Percentiles rank a stretch among this genome's conserved stretches.
Evolutionary conservation across 2,113 vertebrate genomes (phyloP).

Genomic region (Myiopsitta monachus): DNA sequence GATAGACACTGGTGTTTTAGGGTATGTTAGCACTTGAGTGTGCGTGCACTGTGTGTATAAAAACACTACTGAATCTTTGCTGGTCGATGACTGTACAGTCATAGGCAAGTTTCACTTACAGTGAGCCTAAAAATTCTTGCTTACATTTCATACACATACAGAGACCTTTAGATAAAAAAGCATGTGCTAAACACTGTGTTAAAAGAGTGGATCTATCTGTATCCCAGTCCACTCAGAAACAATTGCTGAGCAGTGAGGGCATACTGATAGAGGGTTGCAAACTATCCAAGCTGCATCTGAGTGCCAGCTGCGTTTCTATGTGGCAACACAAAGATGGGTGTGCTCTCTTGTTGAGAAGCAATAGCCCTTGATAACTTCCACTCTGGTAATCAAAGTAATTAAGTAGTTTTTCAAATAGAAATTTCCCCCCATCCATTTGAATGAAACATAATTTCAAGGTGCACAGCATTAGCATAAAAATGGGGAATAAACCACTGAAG

Average conservation of each 20-base stretch:
- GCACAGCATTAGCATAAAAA: neutral
- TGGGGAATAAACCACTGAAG: neutral
- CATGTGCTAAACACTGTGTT: neutral
- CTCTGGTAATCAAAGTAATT: neutral
- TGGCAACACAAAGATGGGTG: neutral
- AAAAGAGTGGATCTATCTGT: neutral
- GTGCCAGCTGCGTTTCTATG: neutral
- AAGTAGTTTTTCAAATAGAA: neutral
- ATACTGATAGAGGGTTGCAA: neutral
- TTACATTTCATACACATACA: accelerated
- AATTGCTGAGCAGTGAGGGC: neutral
- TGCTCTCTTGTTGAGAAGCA: neutral
- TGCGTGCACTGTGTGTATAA: neutral
- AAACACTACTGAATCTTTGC: neutral
- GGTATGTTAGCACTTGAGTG: neutral
- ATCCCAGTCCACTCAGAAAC: neutral
- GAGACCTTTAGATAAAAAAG: neutral
- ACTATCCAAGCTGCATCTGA: neutral
- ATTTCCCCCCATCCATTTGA: neutral
- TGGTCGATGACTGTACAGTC: neutral
- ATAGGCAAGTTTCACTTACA: neutral
- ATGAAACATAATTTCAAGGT: neutral
- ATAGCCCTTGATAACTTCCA: neutral
- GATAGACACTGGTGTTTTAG: neutral
- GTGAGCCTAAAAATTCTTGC: neutral